Evolutionary conservation across 2,888 invertebrate genomes (phyloP).

Genomic region (Plemyria rubiginata): DNA sequence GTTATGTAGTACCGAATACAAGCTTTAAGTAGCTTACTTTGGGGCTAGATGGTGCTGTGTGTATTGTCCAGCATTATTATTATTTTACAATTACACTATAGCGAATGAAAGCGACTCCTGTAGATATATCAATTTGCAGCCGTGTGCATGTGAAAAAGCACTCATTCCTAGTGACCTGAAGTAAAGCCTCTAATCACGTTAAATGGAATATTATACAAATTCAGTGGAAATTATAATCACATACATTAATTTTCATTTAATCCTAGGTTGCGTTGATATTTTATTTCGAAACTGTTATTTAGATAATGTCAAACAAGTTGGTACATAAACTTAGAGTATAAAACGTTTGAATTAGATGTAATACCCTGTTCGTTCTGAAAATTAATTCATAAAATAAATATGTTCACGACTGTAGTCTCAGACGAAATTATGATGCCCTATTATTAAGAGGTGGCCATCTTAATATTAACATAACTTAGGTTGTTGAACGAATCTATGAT

Average conservation of each 20-base stretch:
- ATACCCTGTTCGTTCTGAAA: too few species aligned
- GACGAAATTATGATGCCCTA: too few species aligned
- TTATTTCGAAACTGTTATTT: constrained; percentile 16
- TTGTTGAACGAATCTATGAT: not conserved
- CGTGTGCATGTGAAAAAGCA: not conserved
- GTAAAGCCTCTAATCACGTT: constrained; percentile 20
- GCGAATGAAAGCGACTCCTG: not conserved
- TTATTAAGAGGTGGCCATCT: too few species aligned
- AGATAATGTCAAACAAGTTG: constrained; percentile 3
- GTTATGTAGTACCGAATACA: too few species aligned
- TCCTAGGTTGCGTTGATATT: constrained; percentile 11
- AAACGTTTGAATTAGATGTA: too few species aligned
- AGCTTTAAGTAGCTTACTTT: too few species aligned
- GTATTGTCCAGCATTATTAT: too few species aligned
- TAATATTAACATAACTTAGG: too few species aligned
- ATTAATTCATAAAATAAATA: too few species aligned
- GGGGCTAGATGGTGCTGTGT: too few species aligned
- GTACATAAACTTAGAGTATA: constrained; percentile 9
- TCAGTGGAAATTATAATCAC: constrained; percentile 23
- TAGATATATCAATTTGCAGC: not conserved
- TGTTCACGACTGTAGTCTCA: too few species aligned
- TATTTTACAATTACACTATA: too few species aligned
- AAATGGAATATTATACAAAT: constrained; percentile 26
- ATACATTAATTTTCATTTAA: constrained; percentile 32
- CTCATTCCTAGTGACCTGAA: constrained; percentile 20